Conservation (phyloP, 1,140 invertebrate genomes). For the Medauroidea extradentata region DNA sequence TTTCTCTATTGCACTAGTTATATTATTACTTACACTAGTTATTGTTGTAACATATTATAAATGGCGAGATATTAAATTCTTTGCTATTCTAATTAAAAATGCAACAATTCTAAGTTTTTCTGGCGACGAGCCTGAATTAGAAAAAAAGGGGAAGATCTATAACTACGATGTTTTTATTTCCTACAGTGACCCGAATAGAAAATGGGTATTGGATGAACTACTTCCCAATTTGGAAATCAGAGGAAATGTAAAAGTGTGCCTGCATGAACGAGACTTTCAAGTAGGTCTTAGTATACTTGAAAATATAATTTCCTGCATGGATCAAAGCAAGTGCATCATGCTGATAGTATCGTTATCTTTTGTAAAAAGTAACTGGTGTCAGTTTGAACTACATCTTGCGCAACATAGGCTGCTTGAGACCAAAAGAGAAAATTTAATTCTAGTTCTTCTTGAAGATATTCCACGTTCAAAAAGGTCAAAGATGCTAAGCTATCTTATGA, state of each 20-base stretch:
- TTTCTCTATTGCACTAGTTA: background rate
- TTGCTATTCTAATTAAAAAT: constrained; percentile 51
- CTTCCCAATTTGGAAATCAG: constrained; percentile 53
- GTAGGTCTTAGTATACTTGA: constrained; percentile 57
- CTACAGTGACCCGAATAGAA: constrained; percentile 55
- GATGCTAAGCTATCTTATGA: constrained; percentile 57
- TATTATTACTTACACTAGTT: background rate
- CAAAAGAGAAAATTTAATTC: constrained; percentile 47
- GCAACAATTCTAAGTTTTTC: constrained; percentile 44
- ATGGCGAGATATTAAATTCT: constrained; percentile 50
- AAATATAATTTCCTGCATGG: constrained; percentile 61
- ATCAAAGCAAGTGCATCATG: constrained; percentile 53
- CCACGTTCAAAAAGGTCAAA: constrained; percentile 52
- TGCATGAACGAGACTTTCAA: constrained; percentile 61
- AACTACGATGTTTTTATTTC: constrained; percentile 59
- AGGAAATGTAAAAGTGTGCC: constrained; percentile 50
- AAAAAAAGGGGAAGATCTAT: constrained; percentile 25
- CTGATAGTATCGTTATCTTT: constrained; percentile 55
- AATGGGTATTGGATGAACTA: constrained; percentile 54
- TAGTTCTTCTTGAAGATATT: constrained; percentile 58
- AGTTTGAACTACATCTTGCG: constrained; percentile 61
- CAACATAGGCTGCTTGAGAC: constrained; percentile 58
- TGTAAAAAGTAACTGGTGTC: constrained; percentile 58
- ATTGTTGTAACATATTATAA: constrained; percentile 39
- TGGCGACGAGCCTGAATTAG: constrained; percentile 33